These are phyloP conservation scores for Scortum barcoo DNA, from an alignment of 2,113 vertebrate species.

Conservation along the genomic window DNA sequence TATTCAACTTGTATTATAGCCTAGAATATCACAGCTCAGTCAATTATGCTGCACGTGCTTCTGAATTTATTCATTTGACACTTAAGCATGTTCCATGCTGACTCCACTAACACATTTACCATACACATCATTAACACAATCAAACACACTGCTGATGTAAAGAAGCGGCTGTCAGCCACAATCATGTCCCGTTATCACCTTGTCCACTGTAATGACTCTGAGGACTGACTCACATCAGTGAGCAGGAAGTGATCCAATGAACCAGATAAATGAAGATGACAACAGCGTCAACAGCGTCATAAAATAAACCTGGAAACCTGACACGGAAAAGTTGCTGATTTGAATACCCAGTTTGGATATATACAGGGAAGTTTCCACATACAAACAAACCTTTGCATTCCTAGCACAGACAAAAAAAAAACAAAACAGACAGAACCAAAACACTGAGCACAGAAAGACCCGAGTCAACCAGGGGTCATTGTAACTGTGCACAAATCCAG, in stretches of 20 bases:
- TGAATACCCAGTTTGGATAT: background rate
- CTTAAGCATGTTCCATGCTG: background rate
- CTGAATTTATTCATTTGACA: background rate
- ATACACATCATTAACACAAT: background rate
- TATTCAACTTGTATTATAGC: background rate
- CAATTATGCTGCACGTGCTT: background rate
- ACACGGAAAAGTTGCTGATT: background rate
- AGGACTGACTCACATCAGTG: slow-evolving; percentile 7
- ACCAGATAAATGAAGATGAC: no score
- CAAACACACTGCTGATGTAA: background rate
- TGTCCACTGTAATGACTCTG: background rate
- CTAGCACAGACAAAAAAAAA: background rate
- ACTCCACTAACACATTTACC: background rate
- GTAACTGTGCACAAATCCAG: background rate
- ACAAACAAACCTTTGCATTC: background rate
- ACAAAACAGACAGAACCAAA: background rate
- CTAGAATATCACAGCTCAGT: background rate
- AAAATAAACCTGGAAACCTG: background rate
- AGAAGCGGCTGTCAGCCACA: slow-evolving; percentile 4
- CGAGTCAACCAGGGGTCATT: accelerated
- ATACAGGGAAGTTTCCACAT: background rate
- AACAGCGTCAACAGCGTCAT: background rate
- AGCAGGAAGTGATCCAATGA: background rate
- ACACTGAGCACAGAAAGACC: background rate
- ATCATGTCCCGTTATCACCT: slow-evolving; percentile 17